phyloP scores from a whole-genome alignment of 2,113 vertebrate species.

The Daubentonia madagascariensis region DNA sequence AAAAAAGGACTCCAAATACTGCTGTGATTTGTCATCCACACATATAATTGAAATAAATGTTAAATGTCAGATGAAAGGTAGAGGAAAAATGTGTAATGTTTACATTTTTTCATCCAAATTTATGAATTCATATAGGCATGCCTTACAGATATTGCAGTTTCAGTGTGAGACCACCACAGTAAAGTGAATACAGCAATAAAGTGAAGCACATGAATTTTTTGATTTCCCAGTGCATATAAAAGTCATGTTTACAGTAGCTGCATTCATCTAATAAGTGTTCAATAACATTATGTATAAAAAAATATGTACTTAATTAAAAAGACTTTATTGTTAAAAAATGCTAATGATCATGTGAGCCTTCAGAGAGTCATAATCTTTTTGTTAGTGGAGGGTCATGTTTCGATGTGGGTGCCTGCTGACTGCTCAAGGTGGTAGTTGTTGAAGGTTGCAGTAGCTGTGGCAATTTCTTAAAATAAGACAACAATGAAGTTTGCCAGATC shows the following conservation, averaged over 20 bases:
- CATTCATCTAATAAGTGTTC: neutral
- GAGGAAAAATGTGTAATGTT: neutral
- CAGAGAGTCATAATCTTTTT: neutral
- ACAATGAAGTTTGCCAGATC: neutral
- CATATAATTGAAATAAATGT: neutral
- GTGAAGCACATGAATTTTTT: neutral
- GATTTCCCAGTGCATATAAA: neutral
- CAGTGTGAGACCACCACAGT: neutral
- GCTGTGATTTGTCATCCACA: neutral
- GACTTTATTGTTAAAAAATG: neutral
- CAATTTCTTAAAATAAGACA: neutral
- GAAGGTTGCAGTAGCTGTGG: neutral
- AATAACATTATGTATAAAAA: neutral
- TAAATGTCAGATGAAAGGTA: neutral
- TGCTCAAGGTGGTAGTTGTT: neutral
- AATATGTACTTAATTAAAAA: neutral
- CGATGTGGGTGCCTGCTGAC: neutral
- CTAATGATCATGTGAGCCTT: neutral
- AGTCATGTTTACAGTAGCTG: neutral
- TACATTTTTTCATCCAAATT: neutral
- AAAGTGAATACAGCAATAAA: neutral
- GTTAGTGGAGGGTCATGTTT: neutral
- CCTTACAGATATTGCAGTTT: neutral
- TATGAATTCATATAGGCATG: neutral
- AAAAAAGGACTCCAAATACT: neutral